Percentiles rank a stretch among this genome's conserved stretches.
Conservation (phyloP, 2,888 invertebrate genomes). For the Drosophila sordidula region DNA sequence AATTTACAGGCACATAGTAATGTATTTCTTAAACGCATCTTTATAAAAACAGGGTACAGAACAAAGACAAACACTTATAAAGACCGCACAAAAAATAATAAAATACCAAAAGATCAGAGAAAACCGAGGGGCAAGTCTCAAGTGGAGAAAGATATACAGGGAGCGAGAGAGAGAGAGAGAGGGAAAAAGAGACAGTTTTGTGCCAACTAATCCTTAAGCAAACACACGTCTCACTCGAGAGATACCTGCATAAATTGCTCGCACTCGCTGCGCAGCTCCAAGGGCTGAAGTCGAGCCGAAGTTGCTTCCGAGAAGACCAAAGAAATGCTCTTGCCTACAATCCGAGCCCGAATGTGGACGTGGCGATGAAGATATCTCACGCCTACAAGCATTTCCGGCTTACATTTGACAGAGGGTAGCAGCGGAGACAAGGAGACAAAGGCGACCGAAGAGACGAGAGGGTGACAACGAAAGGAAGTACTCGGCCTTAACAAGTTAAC, state of each 20-base stretch:
- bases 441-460: background rate
- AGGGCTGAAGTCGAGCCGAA: conserved; percentile 33
- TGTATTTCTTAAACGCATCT: no score
- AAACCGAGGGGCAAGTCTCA: conserved; percentile 43
- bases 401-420: conserved; percentile 40
- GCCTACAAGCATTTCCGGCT: conserved; percentile 79
- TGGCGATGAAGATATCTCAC: conserved; percentile 76
- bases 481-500: conserved; percentile 60
- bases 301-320: conserved; percentile 55
- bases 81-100: background rate
- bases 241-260: conserved; percentile 72
- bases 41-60: background rate
- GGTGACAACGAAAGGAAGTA: conserved; percentile 48
- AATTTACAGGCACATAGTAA: no score
- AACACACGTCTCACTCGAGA: conserved; percentile 55
- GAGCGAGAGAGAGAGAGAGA: background rate
- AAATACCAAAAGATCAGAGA: conserved; percentile 59
- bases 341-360: conserved; percentile 19
- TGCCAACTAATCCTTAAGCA: conserved; percentile 67
- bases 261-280: no score
- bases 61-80: conserved; percentile 2
- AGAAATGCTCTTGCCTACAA: conserved; percentile 26
- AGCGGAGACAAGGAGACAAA: background rate
- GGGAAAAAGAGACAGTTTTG: conserved; percentile 18
- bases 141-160: conserved; percentile 38